Base-by-base conservation (phyloP, 1,140 invertebrate species). In the Charaxes varanes region DNA sequence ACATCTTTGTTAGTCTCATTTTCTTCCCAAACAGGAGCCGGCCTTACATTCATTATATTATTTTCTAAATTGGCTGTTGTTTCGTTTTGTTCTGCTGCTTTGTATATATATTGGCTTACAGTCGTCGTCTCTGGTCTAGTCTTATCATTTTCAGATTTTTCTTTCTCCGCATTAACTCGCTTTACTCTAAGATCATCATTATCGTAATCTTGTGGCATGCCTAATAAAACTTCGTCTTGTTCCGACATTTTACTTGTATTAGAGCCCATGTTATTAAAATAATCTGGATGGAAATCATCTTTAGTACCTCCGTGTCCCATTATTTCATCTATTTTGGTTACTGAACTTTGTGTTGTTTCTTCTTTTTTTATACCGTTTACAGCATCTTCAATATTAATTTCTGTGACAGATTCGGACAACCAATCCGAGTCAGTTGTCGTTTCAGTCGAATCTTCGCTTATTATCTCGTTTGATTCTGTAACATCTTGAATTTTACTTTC, bases 11-110 rank as follows among this genome's bases (percentile, higher is more conserved):
- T 60, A 14, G 33, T 32, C 35, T 76, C 72, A 10, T 54, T 36
- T 23, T 73, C 52, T 46, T 84, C 80, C 80, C 78, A 82, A 41
- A 80, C 78, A 11, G 76, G 76, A 8, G 76, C 76, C 16, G 79
- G 72, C 36, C 41, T 34, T 21, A 33, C 12, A 0, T 17, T 30
- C 11, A n/a, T 15, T 24, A 31, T 11, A 15, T 22, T 8, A 14
- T 0, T 44, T 36, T 36, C 37, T 18, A 34, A 7, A 12, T 35
- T 45, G 19, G 10, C 27, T 2, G 17, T 32, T 30, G 23, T 10
- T 36, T 47, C 38, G 13, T 28, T 44, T 19, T 56, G 51, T 41
- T 53, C 47, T 11, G 54, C 43, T 12, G 38, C 17, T 53, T 65
- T 66, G 30, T 81, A 76, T 50, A 78, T 72, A 36, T 74, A 78